Evolutionary conservation across 2,113 vertebrate genomes (phyloP), one percentile per base, ranked within the genome.

Genomic region (Python bivittatus): DNA sequence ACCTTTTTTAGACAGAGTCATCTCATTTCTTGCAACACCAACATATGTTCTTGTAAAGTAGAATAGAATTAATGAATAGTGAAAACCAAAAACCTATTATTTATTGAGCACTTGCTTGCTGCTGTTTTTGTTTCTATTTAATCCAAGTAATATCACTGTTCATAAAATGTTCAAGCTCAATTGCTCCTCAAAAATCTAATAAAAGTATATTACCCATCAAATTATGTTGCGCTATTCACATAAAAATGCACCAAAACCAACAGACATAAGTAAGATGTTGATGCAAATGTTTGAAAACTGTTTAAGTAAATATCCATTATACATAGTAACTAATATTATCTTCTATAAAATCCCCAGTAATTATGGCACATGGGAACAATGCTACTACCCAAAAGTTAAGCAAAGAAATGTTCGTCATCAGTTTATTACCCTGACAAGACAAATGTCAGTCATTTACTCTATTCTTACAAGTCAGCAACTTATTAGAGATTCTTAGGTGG

Each of bases 161-260:
- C 11, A 84, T 11, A 93, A 96, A 91, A 93, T 90, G 17, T 84
- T 89, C 88, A 95, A 86, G 48, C 53, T 88, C 9, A 5, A 86
- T 94, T 95, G 94, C 92, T 93, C 96, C 85, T 95, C 94, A 94
- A 79, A 54, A 60, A 20, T 44, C 56, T 60, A 48, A 89, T 91
- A 95, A 91, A 95, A 90, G 72, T 0, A 5, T 60, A 84, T 91
- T 64, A 33, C 88, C 64, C 95, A 90, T 79, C 91, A 95, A 92
- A 95, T 94, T 84, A 93, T 94, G 9, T 84, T 20, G 91, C 93
- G 94, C 54, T 83, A 94, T 96, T 83, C 23, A 90, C 93, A 90
- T 93, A 84, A 96, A 89, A 60, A 2, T 6, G 17, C 52, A 54
- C 52, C 23, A 44, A 79, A 92, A 79, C 52, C 52, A 87, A 88